A percentile compares a stretch with the other conserved stretches of the same genome.
Evolutionary conservation across 2,113 vertebrate genomes (phyloP).

Genomic region (Microtus oregoni): DNA sequence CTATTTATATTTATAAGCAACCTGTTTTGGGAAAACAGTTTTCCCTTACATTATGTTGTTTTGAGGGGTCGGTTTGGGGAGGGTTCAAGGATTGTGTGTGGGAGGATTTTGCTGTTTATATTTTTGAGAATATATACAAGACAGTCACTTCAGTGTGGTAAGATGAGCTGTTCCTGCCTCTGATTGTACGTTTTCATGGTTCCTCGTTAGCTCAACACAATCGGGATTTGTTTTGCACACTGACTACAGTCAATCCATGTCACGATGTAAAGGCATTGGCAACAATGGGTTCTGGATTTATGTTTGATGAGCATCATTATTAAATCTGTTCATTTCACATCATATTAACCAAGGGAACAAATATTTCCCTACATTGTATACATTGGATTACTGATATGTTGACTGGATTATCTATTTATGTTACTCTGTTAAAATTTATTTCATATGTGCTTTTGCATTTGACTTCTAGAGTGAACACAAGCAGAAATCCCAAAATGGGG

Average conservation of each 20-base stretch:
- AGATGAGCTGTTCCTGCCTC: neutral
- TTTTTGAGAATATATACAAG: neutral
- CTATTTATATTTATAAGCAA: slow-evolving; percentile 50
- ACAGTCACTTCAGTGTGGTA: neutral
- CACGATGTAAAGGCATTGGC: neutral
- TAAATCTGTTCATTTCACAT: neutral
- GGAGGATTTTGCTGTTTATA: neutral
- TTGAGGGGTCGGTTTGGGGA: neutral
- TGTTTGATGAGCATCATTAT: neutral
- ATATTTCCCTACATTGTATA: neutral
- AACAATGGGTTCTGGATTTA: neutral
- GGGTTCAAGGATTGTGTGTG: no score
- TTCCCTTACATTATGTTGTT: neutral
- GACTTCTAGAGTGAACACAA: neutral
- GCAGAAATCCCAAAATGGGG: neutral
- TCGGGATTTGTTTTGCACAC: neutral
- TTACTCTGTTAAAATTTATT: slow-evolving; percentile 10
- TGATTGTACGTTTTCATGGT: neutral
- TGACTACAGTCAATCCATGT: neutral
- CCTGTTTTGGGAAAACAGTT: neutral
- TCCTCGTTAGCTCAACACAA: accelerated
- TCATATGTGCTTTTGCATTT: neutral
- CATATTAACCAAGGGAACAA: neutral
- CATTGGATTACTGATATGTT: neutral
- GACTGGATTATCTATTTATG: neutral